Evolutionary conservation across 2,888 invertebrate genomes (phyloP).

Genomic region (Girardia tigrina): DNA sequence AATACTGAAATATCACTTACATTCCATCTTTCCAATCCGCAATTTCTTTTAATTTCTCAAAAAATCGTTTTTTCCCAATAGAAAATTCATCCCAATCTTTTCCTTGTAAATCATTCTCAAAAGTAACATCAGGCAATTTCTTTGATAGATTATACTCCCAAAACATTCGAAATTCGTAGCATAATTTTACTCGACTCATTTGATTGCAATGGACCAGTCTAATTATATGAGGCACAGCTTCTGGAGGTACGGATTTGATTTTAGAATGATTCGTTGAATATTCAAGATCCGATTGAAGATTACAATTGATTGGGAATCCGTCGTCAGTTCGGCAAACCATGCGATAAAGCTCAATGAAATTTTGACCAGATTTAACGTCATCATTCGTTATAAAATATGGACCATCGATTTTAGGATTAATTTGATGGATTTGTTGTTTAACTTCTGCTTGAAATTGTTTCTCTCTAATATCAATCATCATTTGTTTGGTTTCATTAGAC

Average conservation of each 20-base stretch:
- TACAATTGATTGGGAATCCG: constrained; percentile 2
- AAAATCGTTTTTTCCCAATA: neutral
- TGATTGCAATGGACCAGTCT: constrained; percentile 20
- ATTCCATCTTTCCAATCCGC: neutral
- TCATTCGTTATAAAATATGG: neutral
- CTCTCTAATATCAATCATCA: constrained; percentile 5
- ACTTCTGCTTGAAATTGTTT: neutral
- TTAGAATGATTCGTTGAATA: neutral
- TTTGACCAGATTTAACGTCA: neutral
- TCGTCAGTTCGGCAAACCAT: neutral
- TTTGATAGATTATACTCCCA: constrained; percentile 21
- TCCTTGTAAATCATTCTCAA: constrained; percentile 7
- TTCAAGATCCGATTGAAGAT: neutral
- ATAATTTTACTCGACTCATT: neutral
- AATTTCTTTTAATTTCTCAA: neutral
- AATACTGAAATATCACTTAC: neutral
- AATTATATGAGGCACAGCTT: constrained; percentile 19
- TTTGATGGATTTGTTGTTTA: neutral
- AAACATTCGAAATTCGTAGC: constrained; percentile 30
- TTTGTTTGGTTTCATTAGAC: neutral
- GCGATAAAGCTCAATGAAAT: neutral
- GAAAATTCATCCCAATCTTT: constrained; percentile 26
- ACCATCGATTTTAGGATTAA: neutral
- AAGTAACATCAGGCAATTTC: constrained; percentile 26
- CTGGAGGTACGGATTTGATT: neutral